Evolutionary conservation across 2,113 vertebrate species (phyloP), one percentile per base, ranked within the genome.

Genomic region (Dasypus novemcinctus): DNA sequence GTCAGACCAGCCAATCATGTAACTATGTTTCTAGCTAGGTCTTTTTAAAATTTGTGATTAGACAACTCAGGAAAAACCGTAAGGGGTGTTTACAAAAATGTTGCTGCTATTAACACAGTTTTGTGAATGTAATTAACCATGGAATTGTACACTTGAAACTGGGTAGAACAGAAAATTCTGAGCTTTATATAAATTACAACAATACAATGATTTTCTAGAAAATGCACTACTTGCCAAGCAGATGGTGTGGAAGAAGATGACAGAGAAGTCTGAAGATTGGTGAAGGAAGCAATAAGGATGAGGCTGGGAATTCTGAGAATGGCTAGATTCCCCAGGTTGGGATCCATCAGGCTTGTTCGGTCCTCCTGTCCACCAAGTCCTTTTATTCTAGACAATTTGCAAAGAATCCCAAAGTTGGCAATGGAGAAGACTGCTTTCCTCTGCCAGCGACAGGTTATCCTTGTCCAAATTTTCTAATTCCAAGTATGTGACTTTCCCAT

Each of bases 341-440:
- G 3, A 27, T 83, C 41, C 78, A 11, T 17, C 5, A 0, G 17
- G 5, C 43, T 14, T 57, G 25, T 5, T 29, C 17, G 29, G 74
- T 78, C 75, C 15, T 92, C 82, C 31, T 7, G 8, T 18, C 49
- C 13, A n/a, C 14, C 41, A 81, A 33, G 13, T 46, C 25, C 33
- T 89, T 76, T 41, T 21, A 33, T 29, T n/a, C 36, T 38, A 64
- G 27, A 25, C 57, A n/a, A 2, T 43, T n/a, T 84, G 57, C 66
- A 57, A 93, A 93, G 36, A 74, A 64, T 64, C 4, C 0, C 15
- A 52, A 57, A 78, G 20, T 27, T 23, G 4, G 7, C 4, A 66
- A 72, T 66, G 23, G 3, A 75, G 82, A 68, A 93, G 23, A 18
- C 31, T 33, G 31, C n/a, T 79, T 93, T 93, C 71, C 76, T 49